These are phyloP conservation scores for Polyommatus icarus DNA, from an alignment of 2,888 invertebrate genomes.

Conservation along the genomic window DNA sequence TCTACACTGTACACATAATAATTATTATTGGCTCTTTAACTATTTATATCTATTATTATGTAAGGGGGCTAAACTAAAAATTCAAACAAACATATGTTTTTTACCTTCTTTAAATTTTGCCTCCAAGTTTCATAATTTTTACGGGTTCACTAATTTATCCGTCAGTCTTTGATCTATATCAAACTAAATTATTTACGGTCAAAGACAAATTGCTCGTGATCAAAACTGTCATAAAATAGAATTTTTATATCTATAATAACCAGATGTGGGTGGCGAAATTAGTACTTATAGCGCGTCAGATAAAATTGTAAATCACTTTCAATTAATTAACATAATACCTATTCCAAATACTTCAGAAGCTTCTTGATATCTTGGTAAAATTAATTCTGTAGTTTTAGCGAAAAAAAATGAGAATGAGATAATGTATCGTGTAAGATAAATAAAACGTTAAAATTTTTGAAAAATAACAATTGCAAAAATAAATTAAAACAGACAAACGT, in stretches of 20 bases:
- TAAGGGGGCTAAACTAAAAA: no score
- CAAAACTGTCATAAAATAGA: neutral
- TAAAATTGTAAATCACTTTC: neutral
- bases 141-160: neutral
- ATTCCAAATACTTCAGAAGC: neutral
- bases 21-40: no score
- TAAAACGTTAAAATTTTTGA: no score
- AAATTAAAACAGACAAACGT: neutral
- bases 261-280: neutral
- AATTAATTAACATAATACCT: neutral
- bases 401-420: no score
- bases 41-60: no score
- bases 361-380: neutral
- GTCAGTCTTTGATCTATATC: slow-evolving; percentile 2
- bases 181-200: neutral
- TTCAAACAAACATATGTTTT: neutral
- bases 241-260: neutral
- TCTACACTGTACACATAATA: no score
- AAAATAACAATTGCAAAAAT: neutral
- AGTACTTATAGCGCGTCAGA: neutral
- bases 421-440: no score
- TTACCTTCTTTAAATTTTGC: neutral
- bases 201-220: slow-evolving; percentile 6
- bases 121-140: slow-evolving; percentile 9
- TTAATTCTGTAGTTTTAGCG: neutral